Percentiles rank a stretch among this genome's conserved stretches.
Evolutionary conservation across 2,888 invertebrate genomes (phyloP).

Genomic region (Spicauda simplicius): DNA sequence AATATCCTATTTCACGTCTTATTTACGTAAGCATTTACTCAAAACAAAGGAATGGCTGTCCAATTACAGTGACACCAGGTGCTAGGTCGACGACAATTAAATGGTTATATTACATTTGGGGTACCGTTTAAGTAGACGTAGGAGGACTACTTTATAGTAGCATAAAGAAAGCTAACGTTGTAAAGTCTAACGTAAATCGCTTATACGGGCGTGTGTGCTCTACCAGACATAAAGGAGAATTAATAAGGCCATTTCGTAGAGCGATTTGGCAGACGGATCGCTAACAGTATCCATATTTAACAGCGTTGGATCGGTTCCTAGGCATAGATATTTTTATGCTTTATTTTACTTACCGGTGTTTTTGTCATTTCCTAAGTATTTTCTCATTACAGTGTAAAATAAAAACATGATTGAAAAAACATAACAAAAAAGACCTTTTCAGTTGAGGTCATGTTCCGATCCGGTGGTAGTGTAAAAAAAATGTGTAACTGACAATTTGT

Average conservation of each 20-base stretch:
- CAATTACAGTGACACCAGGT: slow-evolving; percentile 67
- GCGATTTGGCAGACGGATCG: slow-evolving; percentile 73
- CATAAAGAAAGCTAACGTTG: slow-evolving; percentile 79
- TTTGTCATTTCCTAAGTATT: no score
- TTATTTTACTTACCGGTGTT: no score
- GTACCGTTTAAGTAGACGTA: slow-evolving; percentile 47
- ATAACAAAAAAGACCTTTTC: no score
- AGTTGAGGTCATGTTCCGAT: no score
- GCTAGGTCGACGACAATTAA: slow-evolving; percentile 70
- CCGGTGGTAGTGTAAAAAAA: no score
- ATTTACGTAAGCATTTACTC: slow-evolving; percentile 20
- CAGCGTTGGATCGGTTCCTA: not conserved
- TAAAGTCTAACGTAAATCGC: slow-evolving; percentile 74
- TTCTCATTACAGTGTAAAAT: no score
- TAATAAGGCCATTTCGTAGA: slow-evolving; percentile 78
- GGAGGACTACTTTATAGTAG: slow-evolving; percentile 68
- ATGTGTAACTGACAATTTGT: no score
- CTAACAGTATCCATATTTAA: slow-evolving; percentile 43
- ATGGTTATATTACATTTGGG: slow-evolving; percentile 63
- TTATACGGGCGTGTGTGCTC: slow-evolving; percentile 68
- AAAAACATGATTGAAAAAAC: no score
- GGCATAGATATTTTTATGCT: no score
- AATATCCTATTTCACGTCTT: not conserved
- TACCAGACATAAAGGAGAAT: slow-evolving; percentile 76
- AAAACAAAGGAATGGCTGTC: slow-evolving; percentile 48